Conservation (phyloP, 2,797 vertebrate species). For the Octomys mimax region DNA sequence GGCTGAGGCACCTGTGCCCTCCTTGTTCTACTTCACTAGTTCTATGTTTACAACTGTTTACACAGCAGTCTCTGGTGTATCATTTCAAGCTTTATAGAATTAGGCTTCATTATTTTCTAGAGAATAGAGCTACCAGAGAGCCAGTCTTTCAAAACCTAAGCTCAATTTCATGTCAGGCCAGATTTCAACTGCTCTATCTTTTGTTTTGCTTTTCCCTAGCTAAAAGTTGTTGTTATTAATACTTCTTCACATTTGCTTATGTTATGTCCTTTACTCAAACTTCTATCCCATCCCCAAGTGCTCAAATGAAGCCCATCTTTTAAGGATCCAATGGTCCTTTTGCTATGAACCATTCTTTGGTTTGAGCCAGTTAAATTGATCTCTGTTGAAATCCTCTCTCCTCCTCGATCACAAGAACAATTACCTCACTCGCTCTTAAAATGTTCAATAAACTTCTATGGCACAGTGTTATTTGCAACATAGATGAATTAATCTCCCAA, state of each 20-base stretch:
- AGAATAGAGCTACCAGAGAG: conserved; percentile 44
- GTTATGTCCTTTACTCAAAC: neutral
- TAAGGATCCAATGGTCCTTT: neutral
- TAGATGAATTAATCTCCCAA: neutral
- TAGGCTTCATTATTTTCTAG: conserved; percentile 25
- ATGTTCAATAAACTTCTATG: neutral
- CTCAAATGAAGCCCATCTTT: neutral
- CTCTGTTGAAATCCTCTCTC: neutral
- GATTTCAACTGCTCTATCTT: neutral
- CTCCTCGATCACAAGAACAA: neutral
- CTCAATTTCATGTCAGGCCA: neutral
- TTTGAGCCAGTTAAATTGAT: neutral
- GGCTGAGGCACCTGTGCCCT: neutral
- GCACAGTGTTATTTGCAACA: neutral
- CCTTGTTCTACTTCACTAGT: neutral
- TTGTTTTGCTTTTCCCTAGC: neutral
- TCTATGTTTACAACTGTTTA: neutral
- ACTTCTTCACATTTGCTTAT: neutral
- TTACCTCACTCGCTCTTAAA: neutral
- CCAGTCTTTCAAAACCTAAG: conserved; percentile 1
- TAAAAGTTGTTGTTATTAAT: conserved; percentile 31
- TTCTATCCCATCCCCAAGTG: neutral
- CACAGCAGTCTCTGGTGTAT: neutral
- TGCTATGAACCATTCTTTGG: neutral
- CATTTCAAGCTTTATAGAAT: neutral